Percentiles rank a stretch among this genome's conserved stretches.
Conservation (phyloP, 2,797 vertebrate species). For the Streptopelia turtur region DNA sequence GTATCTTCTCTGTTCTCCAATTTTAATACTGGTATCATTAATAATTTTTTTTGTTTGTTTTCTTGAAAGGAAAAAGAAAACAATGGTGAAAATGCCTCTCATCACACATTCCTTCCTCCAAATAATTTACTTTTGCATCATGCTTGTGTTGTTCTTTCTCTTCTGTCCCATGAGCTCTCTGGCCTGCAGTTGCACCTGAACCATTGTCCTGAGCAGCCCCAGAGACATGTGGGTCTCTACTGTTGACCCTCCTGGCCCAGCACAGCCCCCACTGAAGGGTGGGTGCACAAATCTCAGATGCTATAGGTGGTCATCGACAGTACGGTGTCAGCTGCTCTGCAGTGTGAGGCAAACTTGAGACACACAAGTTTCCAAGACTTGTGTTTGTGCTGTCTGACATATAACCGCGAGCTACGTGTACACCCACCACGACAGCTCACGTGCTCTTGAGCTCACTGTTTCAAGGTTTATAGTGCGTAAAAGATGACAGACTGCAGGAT, state of each 20-base stretch:
- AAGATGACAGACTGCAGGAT: neutral
- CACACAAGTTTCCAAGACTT: neutral
- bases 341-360: neutral
- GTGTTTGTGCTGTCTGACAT: neutral
- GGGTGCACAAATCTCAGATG: neutral
- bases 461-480: neutral
- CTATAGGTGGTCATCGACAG: neutral
- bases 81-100: neutral
- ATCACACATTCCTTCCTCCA: neutral
- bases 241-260: neutral
- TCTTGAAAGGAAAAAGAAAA: neutral
- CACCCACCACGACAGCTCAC: neutral
- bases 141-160: neutral
- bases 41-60: neutral
- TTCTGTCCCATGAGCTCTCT: neutral
- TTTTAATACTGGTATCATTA: neutral
- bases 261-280: fast-evolving
- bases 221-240: neutral
- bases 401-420: fast-evolving
- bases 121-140: neutral
- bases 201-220: neutral
- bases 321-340: fast-evolving
- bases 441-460: fast-evolving
- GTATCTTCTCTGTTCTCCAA: neutral
- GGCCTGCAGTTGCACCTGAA: neutral